Evolutionary conservation across 1,140 invertebrate genomes (phyloP), one percentile per base, ranked within the genome.

Genomic region (Papilio polytes): DNA sequence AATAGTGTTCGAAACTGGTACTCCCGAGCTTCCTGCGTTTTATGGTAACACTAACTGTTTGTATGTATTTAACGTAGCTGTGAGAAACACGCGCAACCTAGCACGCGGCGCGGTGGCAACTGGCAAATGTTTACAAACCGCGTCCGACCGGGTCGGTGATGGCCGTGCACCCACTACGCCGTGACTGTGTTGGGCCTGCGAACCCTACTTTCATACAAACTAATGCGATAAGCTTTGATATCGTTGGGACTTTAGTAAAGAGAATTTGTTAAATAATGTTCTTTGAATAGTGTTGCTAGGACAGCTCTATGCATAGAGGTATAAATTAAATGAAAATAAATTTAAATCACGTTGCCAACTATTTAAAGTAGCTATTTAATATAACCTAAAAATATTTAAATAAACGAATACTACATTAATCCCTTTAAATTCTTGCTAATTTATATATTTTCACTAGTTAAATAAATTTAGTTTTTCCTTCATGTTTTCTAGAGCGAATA

Each of bases 51-150:
- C 80, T 51, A 74, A 48, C 20, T 74, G 46, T 26, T 74, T 22
- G 73, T 46, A 20, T 22, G 9, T 74, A n/a, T 46, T 74, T 12
- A 76, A 53, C 74, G 41, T 15, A 76, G 46, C 73, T 51, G 74
- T 78, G 78, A 46, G 83, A 86, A 86, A 88, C 86, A 81, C 84
- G 85, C 85, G 83, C 87, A 87, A 84, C 74, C 74, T 84, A 81
- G 86, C 87, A 83, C 87, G 88, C 85, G 81, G 80, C 86, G 78
- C 87, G 85, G 82, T 46, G 56, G 82, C 86, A 83, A 85, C 84
- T 87, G 85, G 84, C 87, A 87, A 91, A 88, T 93, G 92, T 91
- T 91, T 91, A 93, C 92, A 87, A 90, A 90, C 74, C 51, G 74
- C 84, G 83, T 84, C 84, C 82, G 83, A 80, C 84, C 80, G 59